These are phyloP conservation scores for Pachyseris speciosa DNA, from an alignment of 64 coral and sea anemone genomes.

Conservation along the genomic window DNA sequence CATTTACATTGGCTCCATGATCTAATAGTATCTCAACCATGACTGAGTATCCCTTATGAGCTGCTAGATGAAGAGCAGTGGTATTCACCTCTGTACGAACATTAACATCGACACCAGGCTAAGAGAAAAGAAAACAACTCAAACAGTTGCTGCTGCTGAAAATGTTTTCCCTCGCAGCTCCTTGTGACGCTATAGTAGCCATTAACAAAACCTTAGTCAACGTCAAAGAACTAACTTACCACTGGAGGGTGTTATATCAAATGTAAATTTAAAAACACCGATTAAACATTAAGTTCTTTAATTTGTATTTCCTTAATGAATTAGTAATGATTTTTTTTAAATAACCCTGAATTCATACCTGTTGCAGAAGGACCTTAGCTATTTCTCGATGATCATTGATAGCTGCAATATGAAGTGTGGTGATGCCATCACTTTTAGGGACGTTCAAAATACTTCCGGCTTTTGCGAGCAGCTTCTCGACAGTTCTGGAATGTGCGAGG, in stretches of 20 bases:
- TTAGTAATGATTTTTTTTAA: too few relatives aligned
- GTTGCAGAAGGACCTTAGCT: constrained; percentile 18
- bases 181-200: too few relatives aligned
- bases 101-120: constrained; percentile 33
- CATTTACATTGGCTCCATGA: constrained; percentile 50
- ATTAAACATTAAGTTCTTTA: too few relatives aligned
- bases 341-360: constrained; percentile 7
- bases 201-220: too few relatives aligned
- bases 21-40: constrained; percentile 47
- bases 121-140: neutral
- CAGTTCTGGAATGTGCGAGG: neutral
- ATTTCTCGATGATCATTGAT: constrained; percentile 70
- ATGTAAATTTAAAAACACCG: too few relatives aligned
- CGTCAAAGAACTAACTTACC: too few relatives aligned
- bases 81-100: neutral
- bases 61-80: constrained; percentile 43
- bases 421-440: constrained; percentile 44
- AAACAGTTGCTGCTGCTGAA: too few relatives aligned
- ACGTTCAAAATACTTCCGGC: constrained; percentile 48
- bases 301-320: too few relatives aligned
- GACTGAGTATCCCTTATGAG: constrained; percentile 38
- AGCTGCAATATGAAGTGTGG: constrained; percentile 59
- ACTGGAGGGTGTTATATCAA: too few relatives aligned
- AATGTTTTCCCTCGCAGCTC: too few relatives aligned
- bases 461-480: constrained; percentile 30